Evolutionary conservation across 2,797 vertebrate species (phyloP).

Genomic region (Luscinia megarhynchos): DNA sequence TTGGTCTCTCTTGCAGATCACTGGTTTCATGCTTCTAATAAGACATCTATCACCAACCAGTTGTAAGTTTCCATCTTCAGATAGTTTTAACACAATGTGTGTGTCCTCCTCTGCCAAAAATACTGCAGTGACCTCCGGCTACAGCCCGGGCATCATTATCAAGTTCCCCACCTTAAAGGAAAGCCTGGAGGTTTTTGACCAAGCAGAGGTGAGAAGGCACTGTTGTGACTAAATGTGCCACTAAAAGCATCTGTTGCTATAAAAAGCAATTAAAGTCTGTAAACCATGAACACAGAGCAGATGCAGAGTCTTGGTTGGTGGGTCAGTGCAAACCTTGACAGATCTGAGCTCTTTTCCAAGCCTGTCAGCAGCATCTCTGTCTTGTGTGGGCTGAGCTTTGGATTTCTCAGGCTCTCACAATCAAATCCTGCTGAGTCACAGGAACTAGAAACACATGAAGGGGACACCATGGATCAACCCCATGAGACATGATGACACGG

Average conservation of each 20-base stretch:
- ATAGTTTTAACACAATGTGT: not conserved
- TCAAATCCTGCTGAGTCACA: not conserved
- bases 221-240: not conserved
- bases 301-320: not conserved
- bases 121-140: not conserved
- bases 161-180: not conserved
- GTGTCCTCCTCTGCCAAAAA: not conserved
- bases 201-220: not conserved
- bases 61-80: constrained; percentile 20
- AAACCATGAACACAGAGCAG: constrained; percentile 6
- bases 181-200: not conserved
- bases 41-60: not conserved
- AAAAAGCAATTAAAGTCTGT: not conserved
- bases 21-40: constrained; percentile 9
- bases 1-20: constrained; percentile 38
- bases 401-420: not conserved
- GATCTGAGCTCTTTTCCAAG: not conserved
- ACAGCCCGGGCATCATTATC: not conserved
- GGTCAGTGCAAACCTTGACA: not conserved
- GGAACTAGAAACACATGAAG: not conserved
- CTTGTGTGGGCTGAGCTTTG: not conserved
- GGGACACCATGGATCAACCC: rapidly evolving
- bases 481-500: rapidly evolving
- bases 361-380: not conserved
- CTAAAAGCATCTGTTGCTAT: not conserved